A percentile compares a stretch with the other conserved stretches of the same genome.
These are phyloP conservation scores for Phenganax marumi DNA, from an alignment of 92 coral and sea anemone species.

Conservation along the genomic window DNA sequence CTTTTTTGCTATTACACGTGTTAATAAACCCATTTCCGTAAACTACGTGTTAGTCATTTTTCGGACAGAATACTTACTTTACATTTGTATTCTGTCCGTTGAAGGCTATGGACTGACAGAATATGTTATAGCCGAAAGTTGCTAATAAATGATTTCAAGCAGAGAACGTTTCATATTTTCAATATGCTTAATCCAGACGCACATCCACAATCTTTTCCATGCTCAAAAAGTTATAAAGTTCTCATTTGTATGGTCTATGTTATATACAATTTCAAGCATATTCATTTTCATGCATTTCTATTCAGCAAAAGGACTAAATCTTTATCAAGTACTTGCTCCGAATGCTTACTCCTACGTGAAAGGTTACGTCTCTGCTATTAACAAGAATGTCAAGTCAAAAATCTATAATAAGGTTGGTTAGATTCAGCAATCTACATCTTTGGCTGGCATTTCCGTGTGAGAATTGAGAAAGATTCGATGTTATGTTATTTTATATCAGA, in stretches of 20 bases:
- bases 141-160: no score
- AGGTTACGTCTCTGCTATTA: conserved; percentile 91
- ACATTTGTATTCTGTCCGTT: no score
- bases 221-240: no score
- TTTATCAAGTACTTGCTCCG: conserved; percentile 93
- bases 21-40: no score
- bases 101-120: no score
- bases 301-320: conserved; percentile 81
- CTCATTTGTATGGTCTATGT: not conserved
- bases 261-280: not conserved
- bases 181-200: no score
- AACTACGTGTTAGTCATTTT: not conserved
- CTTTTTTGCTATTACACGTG: no score
- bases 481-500: conserved; percentile 48
- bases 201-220: no score
- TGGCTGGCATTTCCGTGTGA: not conserved
- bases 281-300: not conserved
- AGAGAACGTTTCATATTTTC: no score
- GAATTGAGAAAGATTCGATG: not conserved
- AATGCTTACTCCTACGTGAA: conserved; percentile 91
- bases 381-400: conserved; percentile 83
- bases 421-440: not conserved
- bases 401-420: conserved; percentile 81
- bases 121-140: no score
- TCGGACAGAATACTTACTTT: no score